phyloP scores from a whole-genome alignment of 1,140 invertebrate species.

The Bombus polaris region DNA sequence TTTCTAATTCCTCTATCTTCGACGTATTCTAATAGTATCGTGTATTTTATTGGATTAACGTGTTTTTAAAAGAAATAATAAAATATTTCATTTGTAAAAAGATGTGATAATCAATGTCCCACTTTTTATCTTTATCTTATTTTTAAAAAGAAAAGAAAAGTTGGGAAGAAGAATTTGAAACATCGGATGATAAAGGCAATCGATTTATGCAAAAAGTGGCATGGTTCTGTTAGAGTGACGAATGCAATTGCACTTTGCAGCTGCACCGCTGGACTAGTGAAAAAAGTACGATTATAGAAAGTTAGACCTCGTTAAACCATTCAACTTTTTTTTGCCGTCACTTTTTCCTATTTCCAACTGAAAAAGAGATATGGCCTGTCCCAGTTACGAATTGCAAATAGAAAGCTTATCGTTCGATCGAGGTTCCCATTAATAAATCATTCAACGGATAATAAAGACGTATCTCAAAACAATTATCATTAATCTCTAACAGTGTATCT shows the following conservation, averaged over 20 bases:
- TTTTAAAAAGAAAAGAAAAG: not conserved
- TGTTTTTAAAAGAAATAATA: not conserved
- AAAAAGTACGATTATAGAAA: slow-evolving; percentile 19
- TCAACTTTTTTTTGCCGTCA: not conserved
- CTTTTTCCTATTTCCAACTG: not conserved
- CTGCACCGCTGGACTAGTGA: not conserved
- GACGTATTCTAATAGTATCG: not conserved
- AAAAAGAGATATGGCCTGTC: not conserved
- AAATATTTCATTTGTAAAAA: not conserved
- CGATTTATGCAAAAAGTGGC: not conserved
- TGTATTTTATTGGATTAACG: not conserved
- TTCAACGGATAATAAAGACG: not conserved
- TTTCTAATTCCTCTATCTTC: not conserved
- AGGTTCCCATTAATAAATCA: not conserved
- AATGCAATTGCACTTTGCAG: not conserved
- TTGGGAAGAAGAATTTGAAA: not conserved
- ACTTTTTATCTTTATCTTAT: not conserved
- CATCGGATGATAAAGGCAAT: not conserved
- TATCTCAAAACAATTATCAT: not conserved
- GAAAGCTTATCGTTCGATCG: slow-evolving; percentile 11
- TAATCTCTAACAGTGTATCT: not conserved
- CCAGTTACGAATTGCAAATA: slow-evolving; percentile 7
- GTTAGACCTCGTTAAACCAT: slow-evolving; percentile 9
- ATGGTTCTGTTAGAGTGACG: not conserved
- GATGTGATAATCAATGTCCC: no score